A percentile compares a stretch with the other conserved stretches of the same genome.
Conservation (phyloP, 2,888 invertebrate species). For the Pharmacophagus antenor region DNA sequence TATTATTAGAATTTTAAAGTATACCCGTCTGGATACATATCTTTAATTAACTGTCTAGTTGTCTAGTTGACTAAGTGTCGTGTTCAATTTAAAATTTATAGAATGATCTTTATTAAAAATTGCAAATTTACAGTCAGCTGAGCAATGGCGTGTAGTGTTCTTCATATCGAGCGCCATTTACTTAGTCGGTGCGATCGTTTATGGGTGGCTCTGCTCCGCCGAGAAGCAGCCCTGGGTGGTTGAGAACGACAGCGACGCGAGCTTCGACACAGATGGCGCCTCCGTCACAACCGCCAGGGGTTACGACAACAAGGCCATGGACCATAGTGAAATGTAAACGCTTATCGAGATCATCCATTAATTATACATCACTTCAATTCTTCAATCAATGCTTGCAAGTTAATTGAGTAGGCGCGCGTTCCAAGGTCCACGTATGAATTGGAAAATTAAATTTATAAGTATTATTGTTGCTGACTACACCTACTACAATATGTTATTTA, state of each 20-base stretch:
- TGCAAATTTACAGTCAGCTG: slow-evolving; percentile 77
- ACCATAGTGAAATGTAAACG: slow-evolving; percentile 57
- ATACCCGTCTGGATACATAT: too few species aligned
- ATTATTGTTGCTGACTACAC: neutral
- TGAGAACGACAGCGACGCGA: slow-evolving; percentile 63
- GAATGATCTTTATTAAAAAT: neutral
- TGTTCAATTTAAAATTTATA: too few species aligned
- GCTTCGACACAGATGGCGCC: slow-evolving; percentile 68
- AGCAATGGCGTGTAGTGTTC: slow-evolving; percentile 93
- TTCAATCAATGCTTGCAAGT: neutral
- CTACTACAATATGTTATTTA: neutral
- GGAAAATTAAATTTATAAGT: neutral
- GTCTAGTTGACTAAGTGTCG: too few species aligned
- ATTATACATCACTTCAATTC: neutral
- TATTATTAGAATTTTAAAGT: too few species aligned
- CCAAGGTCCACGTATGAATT: neutral
- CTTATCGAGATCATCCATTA: neutral
- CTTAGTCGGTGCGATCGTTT: slow-evolving; percentile 90
- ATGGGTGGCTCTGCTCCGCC: slow-evolving; percentile 88
- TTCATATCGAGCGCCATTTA: slow-evolving; percentile 92
- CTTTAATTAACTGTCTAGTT: too few species aligned
- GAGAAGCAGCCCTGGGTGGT: slow-evolving; percentile 91
- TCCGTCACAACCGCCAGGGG: slow-evolving; percentile 63
- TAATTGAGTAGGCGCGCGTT: neutral
- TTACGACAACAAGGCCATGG: slow-evolving; percentile 66